phyloP scores from a whole-genome alignment of 2,888 invertebrate species.

The Polymixis flavicincta region DNA sequence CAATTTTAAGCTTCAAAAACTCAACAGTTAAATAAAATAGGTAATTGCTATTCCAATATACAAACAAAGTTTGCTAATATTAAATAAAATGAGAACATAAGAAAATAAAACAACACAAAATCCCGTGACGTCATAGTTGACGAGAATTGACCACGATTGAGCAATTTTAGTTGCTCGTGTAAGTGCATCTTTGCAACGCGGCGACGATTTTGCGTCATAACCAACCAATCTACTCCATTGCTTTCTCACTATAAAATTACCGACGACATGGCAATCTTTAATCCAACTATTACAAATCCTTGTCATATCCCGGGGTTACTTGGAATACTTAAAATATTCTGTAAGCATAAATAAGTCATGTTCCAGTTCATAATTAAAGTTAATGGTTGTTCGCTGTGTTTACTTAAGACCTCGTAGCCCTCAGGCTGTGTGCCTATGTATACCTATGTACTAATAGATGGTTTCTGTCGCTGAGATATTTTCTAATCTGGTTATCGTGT shows the following conservation, averaged over 20 bases:
- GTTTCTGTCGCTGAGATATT: slow-evolving; percentile 50
- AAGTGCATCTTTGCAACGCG: no score
- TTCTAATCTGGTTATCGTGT: slow-evolving; percentile 49
- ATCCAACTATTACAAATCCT: slow-evolving; percentile 47
- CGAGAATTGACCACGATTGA: no score
- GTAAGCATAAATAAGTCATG: slow-evolving; percentile 61
- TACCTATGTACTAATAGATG: slow-evolving; percentile 46
- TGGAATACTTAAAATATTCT: slow-evolving; percentile 48
- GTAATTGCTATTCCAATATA: no score
- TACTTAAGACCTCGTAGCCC: slow-evolving; percentile 46
- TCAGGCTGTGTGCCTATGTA: slow-evolving; percentile 11
- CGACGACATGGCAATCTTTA: slow-evolving; percentile 38
- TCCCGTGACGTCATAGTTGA: no score
- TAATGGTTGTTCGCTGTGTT: slow-evolving; percentile 51
- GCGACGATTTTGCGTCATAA: neutral
- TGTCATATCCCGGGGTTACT: slow-evolving; percentile 48
- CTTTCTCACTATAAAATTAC: slow-evolving; percentile 11
- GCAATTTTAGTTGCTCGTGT: no score
- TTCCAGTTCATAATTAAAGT: slow-evolving; percentile 57
- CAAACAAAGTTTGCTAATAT: no score
- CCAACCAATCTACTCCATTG: neutral
- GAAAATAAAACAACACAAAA: no score
- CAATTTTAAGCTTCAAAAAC: no score
- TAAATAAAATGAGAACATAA: no score
- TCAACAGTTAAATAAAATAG: no score